These are phyloP conservation scores for Lepus townsendii DNA, from an alignment of 2,797 vertebrate species.

Conservation along the genomic window DNA sequence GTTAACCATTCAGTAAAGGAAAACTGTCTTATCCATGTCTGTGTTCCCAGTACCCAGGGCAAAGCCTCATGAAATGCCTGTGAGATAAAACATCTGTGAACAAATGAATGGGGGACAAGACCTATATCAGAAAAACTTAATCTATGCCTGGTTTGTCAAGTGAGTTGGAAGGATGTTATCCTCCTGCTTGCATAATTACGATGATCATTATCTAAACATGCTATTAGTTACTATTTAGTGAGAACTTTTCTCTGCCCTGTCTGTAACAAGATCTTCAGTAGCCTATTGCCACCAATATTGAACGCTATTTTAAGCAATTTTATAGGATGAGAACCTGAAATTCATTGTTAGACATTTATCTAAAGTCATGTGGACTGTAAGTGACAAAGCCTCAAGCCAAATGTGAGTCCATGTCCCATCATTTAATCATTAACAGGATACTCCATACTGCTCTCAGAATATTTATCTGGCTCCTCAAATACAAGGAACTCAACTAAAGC, in stretches of 20 bases:
- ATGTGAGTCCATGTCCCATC: not conserved
- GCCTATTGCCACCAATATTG: not conserved
- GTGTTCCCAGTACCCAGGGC: not conserved
- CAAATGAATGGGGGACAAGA: not conserved
- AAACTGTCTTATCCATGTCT: not conserved
- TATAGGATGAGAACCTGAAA: not conserved
- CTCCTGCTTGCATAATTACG: not conserved
- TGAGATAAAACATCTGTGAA: not conserved
- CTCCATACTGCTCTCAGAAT: not conserved
- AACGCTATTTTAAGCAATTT: not conserved
- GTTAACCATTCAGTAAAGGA: not conserved
- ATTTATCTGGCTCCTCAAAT: not conserved
- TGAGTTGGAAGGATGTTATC: not conserved
- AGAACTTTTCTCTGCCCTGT: not conserved
- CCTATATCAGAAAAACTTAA: not conserved
- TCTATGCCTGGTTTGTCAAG: not conserved
- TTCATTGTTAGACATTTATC: not conserved
- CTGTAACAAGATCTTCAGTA: not conserved
- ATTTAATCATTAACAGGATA: not conserved
- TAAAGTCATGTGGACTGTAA: not conserved
- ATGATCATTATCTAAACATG: not conserved
- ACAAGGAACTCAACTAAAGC: not conserved
- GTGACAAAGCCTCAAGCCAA: not conserved
- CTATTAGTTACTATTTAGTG: not conserved
- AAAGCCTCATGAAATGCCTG: not conserved